These are phyloP conservation scores for Tachysurus vachellii DNA, from an alignment of 2,113 vertebrate genomes.

Conservation along the genomic window DNA sequence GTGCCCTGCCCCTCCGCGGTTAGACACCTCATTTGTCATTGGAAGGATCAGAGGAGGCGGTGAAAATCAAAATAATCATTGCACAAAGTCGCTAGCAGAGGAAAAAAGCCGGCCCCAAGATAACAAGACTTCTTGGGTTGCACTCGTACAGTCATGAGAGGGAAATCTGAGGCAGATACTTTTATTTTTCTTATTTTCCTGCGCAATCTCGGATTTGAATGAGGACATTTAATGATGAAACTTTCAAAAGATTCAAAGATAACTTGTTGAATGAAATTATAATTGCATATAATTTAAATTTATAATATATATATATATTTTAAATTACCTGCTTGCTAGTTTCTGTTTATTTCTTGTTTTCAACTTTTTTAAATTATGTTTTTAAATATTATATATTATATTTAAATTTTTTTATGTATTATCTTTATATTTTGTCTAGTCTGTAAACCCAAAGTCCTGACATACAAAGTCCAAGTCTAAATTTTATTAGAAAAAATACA, in stretches of 20 bases:
- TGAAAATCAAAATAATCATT: slow-evolving; percentile 72
- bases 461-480: background rate
- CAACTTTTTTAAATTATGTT: background rate
- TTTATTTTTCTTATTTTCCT: background rate
- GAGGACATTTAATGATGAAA: background rate
- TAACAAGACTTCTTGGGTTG: slow-evolving; percentile 63
- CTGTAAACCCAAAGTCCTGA: background rate
- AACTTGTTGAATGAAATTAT: background rate
- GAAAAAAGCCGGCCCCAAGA: slow-evolving; percentile 55
- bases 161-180: slow-evolving; percentile 28
- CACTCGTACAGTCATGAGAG: slow-evolving; percentile 38
- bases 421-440: background rate
- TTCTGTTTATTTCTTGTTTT: background rate
- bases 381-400: background rate
- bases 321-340: background rate
- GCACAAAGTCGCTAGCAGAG: slow-evolving; percentile 56
- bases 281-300: too few species aligned
- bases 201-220: background rate
- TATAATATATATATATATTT: background rate
- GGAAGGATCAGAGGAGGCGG: slow-evolving; percentile 66
- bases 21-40: slow-evolving; percentile 73
- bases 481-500: background rate
- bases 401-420: background rate
- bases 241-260: background rate
- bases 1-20: slow-evolving; percentile 68